A percentile compares a stretch with the other conserved stretches of the same genome.
Conservation (phyloP, 2,797 vertebrate species). For the Sternotherus odoratus region DNA sequence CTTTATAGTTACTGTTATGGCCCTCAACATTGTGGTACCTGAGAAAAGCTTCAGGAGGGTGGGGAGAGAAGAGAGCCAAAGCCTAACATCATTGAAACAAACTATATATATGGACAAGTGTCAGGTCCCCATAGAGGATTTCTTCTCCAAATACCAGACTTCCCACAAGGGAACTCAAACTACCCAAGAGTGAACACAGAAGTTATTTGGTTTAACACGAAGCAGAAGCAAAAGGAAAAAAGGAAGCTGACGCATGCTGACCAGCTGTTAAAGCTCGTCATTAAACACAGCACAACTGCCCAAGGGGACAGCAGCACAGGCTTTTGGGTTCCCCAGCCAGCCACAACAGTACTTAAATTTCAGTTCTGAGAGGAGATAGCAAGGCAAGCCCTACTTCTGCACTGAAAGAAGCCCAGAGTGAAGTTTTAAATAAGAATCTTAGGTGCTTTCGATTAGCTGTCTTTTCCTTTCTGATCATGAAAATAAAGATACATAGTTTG, state of each 20-base stretch:
- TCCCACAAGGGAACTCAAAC: neutral
- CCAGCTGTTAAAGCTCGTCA: neutral
- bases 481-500: neutral
- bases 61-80: neutral
- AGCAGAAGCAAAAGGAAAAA: neutral
- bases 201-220: neutral
- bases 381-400: neutral
- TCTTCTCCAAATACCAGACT: neutral
- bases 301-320: neutral
- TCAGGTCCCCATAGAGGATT: neutral
- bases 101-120: neutral
- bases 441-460: neutral
- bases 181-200: neutral
- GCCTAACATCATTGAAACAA: neutral
- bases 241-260: neutral
- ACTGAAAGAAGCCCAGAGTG: neutral
- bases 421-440: neutral
- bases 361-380: neutral
- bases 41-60: neutral
- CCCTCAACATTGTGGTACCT: too few species aligned
- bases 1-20: too few species aligned
- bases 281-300: neutral
- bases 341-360: neutral
- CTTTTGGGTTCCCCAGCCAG: neutral
- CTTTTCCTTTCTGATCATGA: too few species aligned